phyloP scores from a whole-genome alignment of 2,797 vertebrate genomes.

The Coregonus sp. region DNA sequence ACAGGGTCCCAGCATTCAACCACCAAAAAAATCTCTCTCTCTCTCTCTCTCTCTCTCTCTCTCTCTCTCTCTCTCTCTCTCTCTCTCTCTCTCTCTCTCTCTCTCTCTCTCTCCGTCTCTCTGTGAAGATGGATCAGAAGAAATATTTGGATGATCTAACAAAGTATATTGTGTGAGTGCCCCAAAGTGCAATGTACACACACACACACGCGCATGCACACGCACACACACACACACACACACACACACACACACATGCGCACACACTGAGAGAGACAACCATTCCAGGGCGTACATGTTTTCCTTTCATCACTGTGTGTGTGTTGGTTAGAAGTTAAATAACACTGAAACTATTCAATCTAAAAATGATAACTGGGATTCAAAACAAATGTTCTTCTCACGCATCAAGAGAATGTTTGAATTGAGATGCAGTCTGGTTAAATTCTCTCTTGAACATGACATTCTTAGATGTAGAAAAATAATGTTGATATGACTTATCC shows the following conservation, averaged over 20 bases:
- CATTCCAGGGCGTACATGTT: neutral
- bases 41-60: neutral
- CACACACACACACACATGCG: neutral
- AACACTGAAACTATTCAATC: neutral
- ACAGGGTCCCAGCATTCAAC: too few relatives aligned
- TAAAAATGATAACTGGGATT: neutral
- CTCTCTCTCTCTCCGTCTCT: neutral
- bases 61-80: neutral
- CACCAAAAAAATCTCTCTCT: neutral
- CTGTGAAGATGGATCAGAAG: slow-evolving; percentile 2
- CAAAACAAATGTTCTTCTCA: neutral
- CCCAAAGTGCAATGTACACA: neutral
- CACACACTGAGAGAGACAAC: neutral
- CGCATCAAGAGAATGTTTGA: neutral
- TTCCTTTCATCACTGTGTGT: neutral
- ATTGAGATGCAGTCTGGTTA: too few relatives aligned
- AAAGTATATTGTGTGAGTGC: slow-evolving; percentile 9
- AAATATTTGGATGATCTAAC: slow-evolving; percentile 50
- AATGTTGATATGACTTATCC: neutral
- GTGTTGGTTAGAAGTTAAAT: neutral
- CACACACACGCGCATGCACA: neutral
- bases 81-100: neutral
- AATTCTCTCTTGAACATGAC: too few relatives aligned
- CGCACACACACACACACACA: neutral
- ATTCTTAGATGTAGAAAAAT: neutral